Percentiles rank a stretch among this genome's conserved stretches.
These are phyloP conservation scores for Menura novaehollandiae DNA, from an alignment of 2,113 vertebrate genomes.

Conservation along the genomic window DNA sequence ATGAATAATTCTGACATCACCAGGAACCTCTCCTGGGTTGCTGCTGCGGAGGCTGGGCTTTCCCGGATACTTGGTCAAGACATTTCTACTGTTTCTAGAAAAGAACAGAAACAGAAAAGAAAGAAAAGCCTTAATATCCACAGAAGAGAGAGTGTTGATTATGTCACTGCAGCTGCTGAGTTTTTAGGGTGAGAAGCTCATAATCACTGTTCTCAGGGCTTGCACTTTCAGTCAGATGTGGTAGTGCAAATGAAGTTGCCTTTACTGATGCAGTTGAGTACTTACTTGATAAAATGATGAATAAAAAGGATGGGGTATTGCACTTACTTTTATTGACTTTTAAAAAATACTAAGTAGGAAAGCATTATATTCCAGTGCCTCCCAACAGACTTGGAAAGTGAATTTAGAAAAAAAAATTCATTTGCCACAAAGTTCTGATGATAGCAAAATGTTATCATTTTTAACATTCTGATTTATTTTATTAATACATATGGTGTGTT, in stretches of 20 bases:
- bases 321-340: background rate
- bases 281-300: background rate
- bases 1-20: background rate
- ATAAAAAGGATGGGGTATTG: background rate
- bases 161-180: background rate
- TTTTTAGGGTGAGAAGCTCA: background rate
- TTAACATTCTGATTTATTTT: background rate
- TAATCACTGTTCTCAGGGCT: background rate
- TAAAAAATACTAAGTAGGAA: background rate
- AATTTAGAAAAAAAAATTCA: background rate
- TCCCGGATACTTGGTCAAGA: background rate
- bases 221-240: background rate
- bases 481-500: background rate
- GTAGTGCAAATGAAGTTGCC: background rate
- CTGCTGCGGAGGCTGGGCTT: background rate
- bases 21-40: background rate
- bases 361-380: background rate
- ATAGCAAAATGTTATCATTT: background rate
- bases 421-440: background rate
- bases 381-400: background rate
- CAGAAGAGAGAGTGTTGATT: background rate
- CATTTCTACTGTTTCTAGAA: background rate
- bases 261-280: background rate
- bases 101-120: background rate
- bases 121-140: background rate